These are phyloP conservation scores for Hemithea aestivaria DNA, from an alignment of 2,888 invertebrate species.

Conservation along the genomic window DNA sequence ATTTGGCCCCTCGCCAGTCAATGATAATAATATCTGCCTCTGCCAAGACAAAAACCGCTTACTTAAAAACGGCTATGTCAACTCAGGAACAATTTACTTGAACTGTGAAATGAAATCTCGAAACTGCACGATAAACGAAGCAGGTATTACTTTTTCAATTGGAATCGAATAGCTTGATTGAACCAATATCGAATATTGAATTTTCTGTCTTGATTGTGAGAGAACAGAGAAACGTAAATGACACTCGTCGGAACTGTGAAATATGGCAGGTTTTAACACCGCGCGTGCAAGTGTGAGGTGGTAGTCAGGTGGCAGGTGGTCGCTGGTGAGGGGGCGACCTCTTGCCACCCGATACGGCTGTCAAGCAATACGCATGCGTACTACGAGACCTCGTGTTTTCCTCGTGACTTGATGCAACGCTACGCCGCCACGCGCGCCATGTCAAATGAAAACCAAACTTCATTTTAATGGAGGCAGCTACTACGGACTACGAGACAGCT, in stretches of 20 bases:
- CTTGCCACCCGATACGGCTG: slow-evolving; percentile 23
- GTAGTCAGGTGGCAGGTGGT: slow-evolving; percentile 36
- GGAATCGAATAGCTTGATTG: slow-evolving; percentile 21
- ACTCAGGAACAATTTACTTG: slow-evolving; percentile 34
- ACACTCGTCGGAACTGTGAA: slow-evolving; percentile 53
- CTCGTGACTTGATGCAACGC: slow-evolving; percentile 55
- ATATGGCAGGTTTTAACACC: slow-evolving; percentile 64
- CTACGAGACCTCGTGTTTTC: slow-evolving; percentile 63
- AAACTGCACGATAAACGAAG: slow-evolving; percentile 21
- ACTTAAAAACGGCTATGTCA: slow-evolving; percentile 40
- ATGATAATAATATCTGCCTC: slow-evolving; percentile 56
- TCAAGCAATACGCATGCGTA: slow-evolving; percentile 60
- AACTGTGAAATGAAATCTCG: slow-evolving; percentile 27
- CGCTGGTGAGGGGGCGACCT: slow-evolving; percentile 26
- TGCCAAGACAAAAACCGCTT: slow-evolving; percentile 54
- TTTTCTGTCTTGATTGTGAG: slow-evolving; percentile 55
- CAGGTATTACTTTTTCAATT: slow-evolving; percentile 25
- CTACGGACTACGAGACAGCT: slow-evolving; percentile 7
- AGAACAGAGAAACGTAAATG: slow-evolving; percentile 53
- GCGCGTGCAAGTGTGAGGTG: slow-evolving; percentile 45
- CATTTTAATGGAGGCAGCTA: slow-evolving; percentile 7
- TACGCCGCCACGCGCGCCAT: slow-evolving; percentile 21
- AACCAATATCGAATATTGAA: slow-evolving; percentile 41
- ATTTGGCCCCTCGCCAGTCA: slow-evolving; percentile 59
- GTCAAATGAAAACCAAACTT: slow-evolving; percentile 19